A percentile compares a stretch with the other conserved stretches of the same genome.
These are phyloP conservation scores for Sinodicranocentrus sp. DNA, from an alignment of 2,888 invertebrate genomes.

Conservation along the genomic window DNA sequence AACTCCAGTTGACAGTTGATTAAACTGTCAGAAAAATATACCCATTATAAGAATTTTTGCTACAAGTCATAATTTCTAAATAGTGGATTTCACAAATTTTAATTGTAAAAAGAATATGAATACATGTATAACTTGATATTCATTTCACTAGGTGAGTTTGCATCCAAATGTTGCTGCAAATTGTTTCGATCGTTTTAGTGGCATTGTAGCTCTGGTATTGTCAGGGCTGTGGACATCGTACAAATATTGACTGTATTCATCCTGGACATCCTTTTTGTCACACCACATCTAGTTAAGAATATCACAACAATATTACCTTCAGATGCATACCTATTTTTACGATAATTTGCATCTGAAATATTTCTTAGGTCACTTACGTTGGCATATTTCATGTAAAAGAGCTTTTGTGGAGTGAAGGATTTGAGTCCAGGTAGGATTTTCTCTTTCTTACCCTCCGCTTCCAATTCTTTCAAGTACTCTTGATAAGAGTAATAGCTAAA, in stretches of 20 bases:
- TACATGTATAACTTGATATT: too few relatives aligned
- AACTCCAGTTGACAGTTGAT: too few relatives aligned
- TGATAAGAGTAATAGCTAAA: constrained; percentile 51
- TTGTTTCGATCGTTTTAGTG: too few relatives aligned
- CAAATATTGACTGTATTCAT: not conserved
- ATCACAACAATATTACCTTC: too few relatives aligned
- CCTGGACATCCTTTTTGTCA: not conserved
- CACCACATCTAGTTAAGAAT: not conserved
- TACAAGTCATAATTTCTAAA: too few relatives aligned
- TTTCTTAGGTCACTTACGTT: constrained; percentile 49
- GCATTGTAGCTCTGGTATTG: not conserved
- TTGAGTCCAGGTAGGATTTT: constrained; percentile 47
- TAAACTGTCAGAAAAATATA: too few relatives aligned
- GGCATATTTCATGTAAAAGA: constrained; percentile 63
- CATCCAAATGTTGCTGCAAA: too few relatives aligned
- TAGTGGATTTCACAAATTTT: too few relatives aligned
- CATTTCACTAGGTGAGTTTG: too few relatives aligned
- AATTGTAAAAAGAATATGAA: too few relatives aligned
- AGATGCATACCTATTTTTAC: too few relatives aligned
- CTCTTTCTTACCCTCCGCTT: constrained; percentile 47
- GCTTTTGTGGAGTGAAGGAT: constrained; percentile 37
- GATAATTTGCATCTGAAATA: not conserved
- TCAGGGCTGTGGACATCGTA: not conserved
- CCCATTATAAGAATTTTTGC: too few relatives aligned
- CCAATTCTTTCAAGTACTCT: constrained; percentile 46